phyloP scores from a whole-genome alignment of 2,113 vertebrate genomes.

The Halichoerus grypus region DNA sequence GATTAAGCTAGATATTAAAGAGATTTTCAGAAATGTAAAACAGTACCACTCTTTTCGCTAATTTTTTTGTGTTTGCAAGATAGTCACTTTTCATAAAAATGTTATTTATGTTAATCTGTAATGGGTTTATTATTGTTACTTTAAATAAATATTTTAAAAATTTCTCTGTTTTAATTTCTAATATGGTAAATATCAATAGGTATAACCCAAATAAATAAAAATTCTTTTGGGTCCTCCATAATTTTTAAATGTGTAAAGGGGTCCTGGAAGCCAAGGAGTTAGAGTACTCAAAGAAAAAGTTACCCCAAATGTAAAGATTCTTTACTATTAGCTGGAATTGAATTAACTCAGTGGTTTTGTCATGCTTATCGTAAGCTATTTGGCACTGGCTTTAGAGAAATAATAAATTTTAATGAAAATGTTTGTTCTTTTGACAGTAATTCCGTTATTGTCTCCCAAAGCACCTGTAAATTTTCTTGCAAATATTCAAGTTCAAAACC shows the following conservation, averaged over 20 bases:
- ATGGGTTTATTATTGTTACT: slow-evolving; percentile 48
- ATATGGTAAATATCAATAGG: neutral
- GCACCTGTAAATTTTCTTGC: neutral
- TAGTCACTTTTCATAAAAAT: slow-evolving; percentile 38
- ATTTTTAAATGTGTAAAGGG: slow-evolving; percentile 29
- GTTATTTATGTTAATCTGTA: slow-evolving; percentile 35
- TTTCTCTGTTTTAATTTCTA: slow-evolving; percentile 59
- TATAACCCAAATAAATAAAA: slow-evolving; percentile 16
- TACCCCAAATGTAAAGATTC: slow-evolving; percentile 38
- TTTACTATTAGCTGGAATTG: slow-evolving; percentile 19
- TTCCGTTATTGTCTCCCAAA: neutral
- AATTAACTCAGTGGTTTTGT: neutral
- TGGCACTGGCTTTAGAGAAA: slow-evolving; percentile 37
- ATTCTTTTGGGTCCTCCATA: neutral
- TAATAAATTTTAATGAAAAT: slow-evolving; percentile 11
- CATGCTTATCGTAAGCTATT: slow-evolving; percentile 1
- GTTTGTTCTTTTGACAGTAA: slow-evolving; percentile 12
- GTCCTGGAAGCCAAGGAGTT: slow-evolving; percentile 51
- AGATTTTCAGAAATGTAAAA: slow-evolving; percentile 47
- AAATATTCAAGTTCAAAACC: neutral
- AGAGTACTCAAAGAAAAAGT: neutral
- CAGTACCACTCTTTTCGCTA: neutral
- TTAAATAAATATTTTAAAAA: slow-evolving; percentile 18
- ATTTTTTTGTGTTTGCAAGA: neutral
- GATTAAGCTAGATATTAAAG: slow-evolving; percentile 14